These are phyloP conservation scores for Oikopleura dioica DNA, from an alignment of 23 tunicate genomes.

Conservation along the genomic window DNA sequence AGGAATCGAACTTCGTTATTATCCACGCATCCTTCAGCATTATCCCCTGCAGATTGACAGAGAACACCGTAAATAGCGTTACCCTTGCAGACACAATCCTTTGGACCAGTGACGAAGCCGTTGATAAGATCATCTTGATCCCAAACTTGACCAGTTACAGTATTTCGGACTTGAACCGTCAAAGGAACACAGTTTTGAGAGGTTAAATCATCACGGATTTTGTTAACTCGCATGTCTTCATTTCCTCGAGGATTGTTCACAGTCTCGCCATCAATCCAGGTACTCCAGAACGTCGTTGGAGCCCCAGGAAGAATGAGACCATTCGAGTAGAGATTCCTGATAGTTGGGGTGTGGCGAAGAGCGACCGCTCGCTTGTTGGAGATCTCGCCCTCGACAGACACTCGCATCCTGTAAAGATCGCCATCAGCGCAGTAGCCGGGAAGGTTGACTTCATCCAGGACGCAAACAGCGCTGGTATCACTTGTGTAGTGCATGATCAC, in stretches of 20 bases:
- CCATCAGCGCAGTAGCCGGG: neutral
- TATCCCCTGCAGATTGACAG: neutral
- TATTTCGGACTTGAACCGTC: neutral
- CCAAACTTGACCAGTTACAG: neutral
- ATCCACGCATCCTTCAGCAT: neutral
- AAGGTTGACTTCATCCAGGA: neutral
- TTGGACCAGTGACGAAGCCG: too few species aligned
- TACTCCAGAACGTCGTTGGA: neutral
- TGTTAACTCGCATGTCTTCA: neutral
- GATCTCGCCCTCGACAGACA: neutral
- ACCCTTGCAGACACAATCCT: too few species aligned
- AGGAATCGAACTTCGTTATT: too few species aligned
- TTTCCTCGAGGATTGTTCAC: too few species aligned
- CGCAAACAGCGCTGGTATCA: neutral
- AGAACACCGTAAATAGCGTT: neutral
- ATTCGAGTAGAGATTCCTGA: neutral
- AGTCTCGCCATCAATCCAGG: neutral
- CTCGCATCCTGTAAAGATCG: neutral
- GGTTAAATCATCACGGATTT: neutral
- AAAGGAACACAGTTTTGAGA: neutral
- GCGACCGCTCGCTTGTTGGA: neutral
- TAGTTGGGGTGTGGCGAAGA: neutral
- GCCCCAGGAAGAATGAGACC: neutral
- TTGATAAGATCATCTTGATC: neutral
- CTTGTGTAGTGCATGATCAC: neutral